Percentiles rank a stretch among this genome's conserved stretches.
Evolutionary conservation across 2,113 vertebrate species (phyloP).

Genomic region (Phalacrocorax brasilianus): DNA sequence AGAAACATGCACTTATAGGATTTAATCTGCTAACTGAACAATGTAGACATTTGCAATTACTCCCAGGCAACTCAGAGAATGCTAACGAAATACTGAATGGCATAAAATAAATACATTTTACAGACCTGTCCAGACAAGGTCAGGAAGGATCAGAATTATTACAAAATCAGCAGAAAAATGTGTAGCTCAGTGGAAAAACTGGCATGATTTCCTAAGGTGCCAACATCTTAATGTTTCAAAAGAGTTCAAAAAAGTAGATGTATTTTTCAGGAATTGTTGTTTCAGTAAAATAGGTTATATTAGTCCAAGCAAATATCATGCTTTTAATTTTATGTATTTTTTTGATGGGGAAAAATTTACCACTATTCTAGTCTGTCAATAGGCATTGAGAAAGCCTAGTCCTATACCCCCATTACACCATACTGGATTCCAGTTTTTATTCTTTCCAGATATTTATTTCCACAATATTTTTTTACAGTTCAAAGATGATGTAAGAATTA

Average conservation of each 20-base stretch:
- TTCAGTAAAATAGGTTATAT: neutral
- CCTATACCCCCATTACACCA: neutral
- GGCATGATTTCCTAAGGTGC: neutral
- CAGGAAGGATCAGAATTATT: neutral
- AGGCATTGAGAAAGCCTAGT: neutral
- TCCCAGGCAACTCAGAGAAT: neutral
- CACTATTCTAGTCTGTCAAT: neutral
- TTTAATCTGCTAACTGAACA: neutral
- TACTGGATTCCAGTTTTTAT: neutral
- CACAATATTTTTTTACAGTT: neutral
- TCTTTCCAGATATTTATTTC: neutral
- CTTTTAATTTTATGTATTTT: neutral
- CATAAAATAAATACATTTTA: neutral
- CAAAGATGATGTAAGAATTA: neutral
- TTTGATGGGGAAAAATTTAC: neutral
- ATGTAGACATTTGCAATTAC: neutral
- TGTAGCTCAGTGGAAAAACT: neutral
- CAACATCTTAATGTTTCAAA: neutral
- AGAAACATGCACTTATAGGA: neutral
- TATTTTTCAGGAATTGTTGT: neutral
- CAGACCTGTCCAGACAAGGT: neutral
- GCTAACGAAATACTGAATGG: neutral
- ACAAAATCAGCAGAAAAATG: neutral
- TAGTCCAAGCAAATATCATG: neutral
- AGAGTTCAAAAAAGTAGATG: neutral